Conservation (phyloP, 2,797 vertebrate genomes). For the Paedocypris micromegethes region DNA sequence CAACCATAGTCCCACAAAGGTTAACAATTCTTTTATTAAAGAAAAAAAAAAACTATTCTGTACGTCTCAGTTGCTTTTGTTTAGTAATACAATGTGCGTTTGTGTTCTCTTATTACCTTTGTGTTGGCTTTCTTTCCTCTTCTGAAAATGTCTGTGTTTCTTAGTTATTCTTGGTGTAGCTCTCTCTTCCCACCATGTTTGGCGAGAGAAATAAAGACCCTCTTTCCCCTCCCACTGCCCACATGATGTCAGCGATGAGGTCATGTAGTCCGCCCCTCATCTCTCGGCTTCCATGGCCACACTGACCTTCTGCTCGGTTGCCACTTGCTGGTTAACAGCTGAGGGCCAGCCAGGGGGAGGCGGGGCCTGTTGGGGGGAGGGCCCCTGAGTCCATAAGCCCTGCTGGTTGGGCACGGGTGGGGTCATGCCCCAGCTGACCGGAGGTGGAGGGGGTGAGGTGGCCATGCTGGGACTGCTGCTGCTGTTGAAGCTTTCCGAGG, state of each 20-base stretch:
- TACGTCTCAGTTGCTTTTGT: constrained; percentile 63
- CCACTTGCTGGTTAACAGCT: constrained; percentile 74
- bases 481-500: constrained; percentile 88
- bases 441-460: constrained; percentile 77
- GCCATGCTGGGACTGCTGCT: constrained; percentile 82
- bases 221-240: constrained; percentile 1
- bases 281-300: constrained; percentile 94
- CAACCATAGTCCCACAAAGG: constrained; percentile 62
- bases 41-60: constrained; percentile 49
- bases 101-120: constrained; percentile 57
- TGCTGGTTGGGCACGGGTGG: constrained; percentile 71
- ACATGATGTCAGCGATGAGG: constrained; percentile 6
- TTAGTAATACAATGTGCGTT: constrained; percentile 67
- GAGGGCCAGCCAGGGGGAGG: constrained; percentile 78
- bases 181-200: constrained; percentile 30
- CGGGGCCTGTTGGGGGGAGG: constrained; percentile 64
- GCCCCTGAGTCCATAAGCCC: constrained; percentile 82
- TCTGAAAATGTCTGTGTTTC: constrained; percentile 61
- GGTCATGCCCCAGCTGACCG: constrained; percentile 69
- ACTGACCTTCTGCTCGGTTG: constrained; percentile 87
- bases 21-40: constrained; percentile 64
- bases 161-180: constrained; percentile 61
- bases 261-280: constrained; percentile 76
- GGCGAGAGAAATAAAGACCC: constrained; percentile 37
- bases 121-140: constrained; percentile 68